Base-by-base conservation (phyloP, 2,113 vertebrate genomes). In the Pithys albifrons region DNA sequence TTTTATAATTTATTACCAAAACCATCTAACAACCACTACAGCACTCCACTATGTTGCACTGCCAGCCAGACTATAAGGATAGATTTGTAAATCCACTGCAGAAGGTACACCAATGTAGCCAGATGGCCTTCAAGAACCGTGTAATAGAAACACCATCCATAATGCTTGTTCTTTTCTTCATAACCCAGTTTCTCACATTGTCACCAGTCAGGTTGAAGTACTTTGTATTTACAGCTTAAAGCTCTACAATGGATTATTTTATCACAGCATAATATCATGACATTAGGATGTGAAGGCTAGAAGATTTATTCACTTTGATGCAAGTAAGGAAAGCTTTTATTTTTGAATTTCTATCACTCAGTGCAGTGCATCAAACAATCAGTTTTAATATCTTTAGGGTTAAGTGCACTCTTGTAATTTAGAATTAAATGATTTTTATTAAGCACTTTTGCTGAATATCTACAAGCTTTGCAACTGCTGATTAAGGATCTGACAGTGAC, bases 341-440 rank as follows among this genome's bases (percentile, higher is more conserved):
- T 98, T 97, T 98, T 97, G 96, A 98, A 98, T 98, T 97, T 97
- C 96, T 97, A 95, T 93, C 90, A 96, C 97, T 97, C 96, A 71
- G 79, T 96, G 96, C 96, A 97, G 96, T 97, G 96, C 89, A 96
- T 98, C 97, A 98, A 98, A 98, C 97, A 98, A 98, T 98, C 97
- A 97, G 97, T 97, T 98, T 97, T 98, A 98, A 98, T 98, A 98
- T 98, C 97, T 98, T 98, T 98, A 98, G 97, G 98, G 96, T 97
- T 98, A 98, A 98, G 97, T 98, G 97, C 97, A 97, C 98, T 98
- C 98, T 98, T 98, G 97, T 97, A 98, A 97, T 98, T 98, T 98
- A 96, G 95, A 98, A 98, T 96, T 98, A 97, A 98, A 97, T 97
- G 85, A 98, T 98, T 98, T 98, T 98, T 98, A 98, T 98, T 98